Percentiles rank a stretch among this genome's conserved stretches.
Conservation (phyloP, 2,797 vertebrate genomes). For the Myiotriccus ornatus region DNA sequence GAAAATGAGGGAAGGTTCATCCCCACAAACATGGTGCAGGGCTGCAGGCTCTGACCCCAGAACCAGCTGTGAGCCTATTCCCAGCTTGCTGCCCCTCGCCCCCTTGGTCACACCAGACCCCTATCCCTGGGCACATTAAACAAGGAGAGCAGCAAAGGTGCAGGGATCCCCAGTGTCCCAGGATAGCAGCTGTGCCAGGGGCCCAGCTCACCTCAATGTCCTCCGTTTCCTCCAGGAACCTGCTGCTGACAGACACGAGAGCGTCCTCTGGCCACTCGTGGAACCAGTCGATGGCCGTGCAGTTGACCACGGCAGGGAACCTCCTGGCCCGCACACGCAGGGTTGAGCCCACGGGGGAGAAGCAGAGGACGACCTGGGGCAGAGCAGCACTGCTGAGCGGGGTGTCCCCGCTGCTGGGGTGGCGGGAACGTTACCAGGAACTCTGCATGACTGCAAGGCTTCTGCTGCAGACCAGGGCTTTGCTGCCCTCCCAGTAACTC, state of each 20-base stretch:
- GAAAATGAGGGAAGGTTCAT: fast-evolving
- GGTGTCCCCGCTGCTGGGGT: fast-evolving
- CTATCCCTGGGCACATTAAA: fast-evolving
- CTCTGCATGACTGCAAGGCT: neutral
- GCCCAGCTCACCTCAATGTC: constrained; percentile 71
- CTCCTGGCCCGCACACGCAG: constrained; percentile 77
- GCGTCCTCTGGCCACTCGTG: constrained; percentile 80
- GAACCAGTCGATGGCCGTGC: constrained; percentile 82
- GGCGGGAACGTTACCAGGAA: fast-evolving
- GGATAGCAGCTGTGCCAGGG: neutral
- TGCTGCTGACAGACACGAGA: constrained; percentile 76
- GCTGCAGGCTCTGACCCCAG: neutral
- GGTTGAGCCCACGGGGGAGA: constrained; percentile 80
- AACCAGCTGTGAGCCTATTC: neutral
- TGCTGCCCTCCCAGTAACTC: neutral
- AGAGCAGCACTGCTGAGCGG: fast-evolving
- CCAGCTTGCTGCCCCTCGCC: neutral
- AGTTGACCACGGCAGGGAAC: constrained; percentile 81
- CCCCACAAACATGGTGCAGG: neutral
- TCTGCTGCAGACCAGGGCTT: neutral
- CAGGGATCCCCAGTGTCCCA: neutral
- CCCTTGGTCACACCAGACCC: fast-evolving
- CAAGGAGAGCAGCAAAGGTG: neutral
- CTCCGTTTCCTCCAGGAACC: constrained; percentile 75
- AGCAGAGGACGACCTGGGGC: constrained; percentile 80